phyloP scores from a whole-genome alignment of 2,888 invertebrate genomes.

The Dolichomitus sp. region DNA sequence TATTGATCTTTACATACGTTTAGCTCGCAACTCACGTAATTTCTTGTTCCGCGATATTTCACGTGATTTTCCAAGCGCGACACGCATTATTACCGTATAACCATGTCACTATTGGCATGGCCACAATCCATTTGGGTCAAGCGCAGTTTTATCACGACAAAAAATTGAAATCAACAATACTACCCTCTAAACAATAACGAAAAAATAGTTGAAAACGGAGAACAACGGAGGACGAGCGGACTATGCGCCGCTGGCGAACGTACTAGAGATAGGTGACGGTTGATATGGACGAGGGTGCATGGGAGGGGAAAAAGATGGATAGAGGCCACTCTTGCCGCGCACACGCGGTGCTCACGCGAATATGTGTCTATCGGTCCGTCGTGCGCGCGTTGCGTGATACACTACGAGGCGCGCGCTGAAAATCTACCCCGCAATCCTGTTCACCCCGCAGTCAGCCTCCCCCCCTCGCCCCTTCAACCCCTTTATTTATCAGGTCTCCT shows the following conservation, averaged over 20 bases:
- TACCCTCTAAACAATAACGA: slow-evolving; percentile 45
- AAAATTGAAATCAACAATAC: slow-evolving; percentile 15
- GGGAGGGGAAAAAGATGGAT: neutral
- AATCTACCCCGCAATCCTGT: neutral
- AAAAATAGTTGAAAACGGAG: slow-evolving; percentile 56
- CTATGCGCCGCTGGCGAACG: slow-evolving; percentile 58
- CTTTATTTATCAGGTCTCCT: slow-evolving; percentile 22
- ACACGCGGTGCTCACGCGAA: slow-evolving; percentile 45
- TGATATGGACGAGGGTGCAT: neutral
- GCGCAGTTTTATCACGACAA: neutral
- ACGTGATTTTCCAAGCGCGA: neutral
- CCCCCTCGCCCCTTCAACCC: slow-evolving; percentile 21
- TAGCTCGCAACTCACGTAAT: neutral
- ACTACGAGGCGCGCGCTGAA: slow-evolving; percentile 23
- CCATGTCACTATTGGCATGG: neutral
- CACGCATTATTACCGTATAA: neutral
- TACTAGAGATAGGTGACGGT: slow-evolving; percentile 44
- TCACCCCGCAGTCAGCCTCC: neutral
- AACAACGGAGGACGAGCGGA: slow-evolving; percentile 53
- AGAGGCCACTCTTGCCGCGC: slow-evolving; percentile 47
- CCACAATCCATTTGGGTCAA: neutral
- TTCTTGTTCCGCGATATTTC: neutral
- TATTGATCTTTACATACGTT: neutral
- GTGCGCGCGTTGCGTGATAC: slow-evolving; percentile 42
- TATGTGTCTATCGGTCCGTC: slow-evolving; percentile 49